Conservation (phyloP, 2,113 vertebrate genomes). For the Pteronura brasiliensis region DNA sequence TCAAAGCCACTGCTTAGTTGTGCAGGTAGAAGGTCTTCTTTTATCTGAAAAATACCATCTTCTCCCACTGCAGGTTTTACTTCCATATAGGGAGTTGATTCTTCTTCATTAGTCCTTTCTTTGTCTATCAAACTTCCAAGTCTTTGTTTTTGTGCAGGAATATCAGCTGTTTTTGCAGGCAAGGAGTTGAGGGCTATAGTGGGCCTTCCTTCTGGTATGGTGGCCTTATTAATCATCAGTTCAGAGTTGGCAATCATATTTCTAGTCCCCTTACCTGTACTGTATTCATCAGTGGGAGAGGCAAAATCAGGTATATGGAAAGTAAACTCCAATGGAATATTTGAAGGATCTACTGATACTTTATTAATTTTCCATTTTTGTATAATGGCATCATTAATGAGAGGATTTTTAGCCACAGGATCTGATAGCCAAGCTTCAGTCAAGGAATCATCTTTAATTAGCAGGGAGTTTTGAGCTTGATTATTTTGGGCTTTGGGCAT, state of each 20-base stretch:
- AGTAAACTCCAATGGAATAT: background rate
- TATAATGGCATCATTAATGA: background rate
- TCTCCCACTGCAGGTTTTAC: background rate
- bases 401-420: background rate
- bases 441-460: background rate
- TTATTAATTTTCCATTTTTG: background rate
- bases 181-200: background rate
- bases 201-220: background rate
- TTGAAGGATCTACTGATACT: background rate
- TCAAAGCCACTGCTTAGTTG: background rate
- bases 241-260: background rate
- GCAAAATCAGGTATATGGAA: background rate
- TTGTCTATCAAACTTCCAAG: background rate
- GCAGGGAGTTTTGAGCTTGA: background rate
- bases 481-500: background rate
- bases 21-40: background rate
- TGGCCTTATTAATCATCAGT: background rate
- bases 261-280: background rate
- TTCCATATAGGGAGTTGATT: background rate
- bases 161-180: background rate
- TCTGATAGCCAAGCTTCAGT: background rate
- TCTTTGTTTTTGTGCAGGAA: background rate
- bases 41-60: background rate
- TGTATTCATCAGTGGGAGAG: background rate
- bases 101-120: background rate